Evolutionary conservation across 2,888 invertebrate species (phyloP).

Genomic region (Mechanitis messenoides): DNA sequence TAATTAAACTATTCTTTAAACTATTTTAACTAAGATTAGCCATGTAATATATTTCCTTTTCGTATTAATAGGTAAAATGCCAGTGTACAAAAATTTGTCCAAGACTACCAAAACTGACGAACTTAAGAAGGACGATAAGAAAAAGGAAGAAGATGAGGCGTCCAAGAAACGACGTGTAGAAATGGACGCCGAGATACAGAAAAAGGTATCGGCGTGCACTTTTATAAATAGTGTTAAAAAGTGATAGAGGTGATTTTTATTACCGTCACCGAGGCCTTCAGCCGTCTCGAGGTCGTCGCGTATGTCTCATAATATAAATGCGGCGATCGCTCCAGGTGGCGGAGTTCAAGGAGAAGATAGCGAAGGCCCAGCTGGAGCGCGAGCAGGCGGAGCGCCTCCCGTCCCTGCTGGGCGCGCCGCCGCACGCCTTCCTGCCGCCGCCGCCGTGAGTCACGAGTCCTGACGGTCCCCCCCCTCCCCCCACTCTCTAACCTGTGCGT

Average conservation of each 20-base stretch:
- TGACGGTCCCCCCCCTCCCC: slow-evolving; percentile 17
- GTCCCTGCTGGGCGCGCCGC: slow-evolving; percentile 35
- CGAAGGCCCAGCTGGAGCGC: slow-evolving; percentile 57
- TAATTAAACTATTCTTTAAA: too few species aligned
- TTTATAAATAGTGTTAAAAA: too few species aligned
- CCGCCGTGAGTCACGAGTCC: slow-evolving; percentile 15
- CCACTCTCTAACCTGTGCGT: not conserved
- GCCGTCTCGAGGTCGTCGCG: too few species aligned
- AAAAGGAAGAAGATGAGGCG: slow-evolving; percentile 62
- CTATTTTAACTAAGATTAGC: too few species aligned
- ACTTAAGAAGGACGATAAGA: slow-evolving; percentile 61
- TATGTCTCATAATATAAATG: too few species aligned
- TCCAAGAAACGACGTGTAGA: slow-evolving; percentile 64
- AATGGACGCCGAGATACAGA: slow-evolving; percentile 75
- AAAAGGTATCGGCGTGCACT: slow-evolving; percentile 46
- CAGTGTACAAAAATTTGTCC: slow-evolving; percentile 79
- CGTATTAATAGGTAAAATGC: slow-evolving; percentile 78
- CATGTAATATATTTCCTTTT: too few species aligned
- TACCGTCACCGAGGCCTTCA: too few species aligned
- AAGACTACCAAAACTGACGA: slow-evolving; percentile 63
- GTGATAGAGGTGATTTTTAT: too few species aligned
- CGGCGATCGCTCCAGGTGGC: slow-evolving; percentile 47
- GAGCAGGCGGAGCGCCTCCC: slow-evolving; percentile 39
- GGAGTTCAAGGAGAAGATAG: slow-evolving; percentile 70
- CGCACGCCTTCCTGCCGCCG: slow-evolving; percentile 31